A percentile compares a stretch with the other conserved stretches of the same genome.
Evolutionary conservation across 2,113 vertebrate genomes (phyloP).

Genomic region (Apus apus): DNA sequence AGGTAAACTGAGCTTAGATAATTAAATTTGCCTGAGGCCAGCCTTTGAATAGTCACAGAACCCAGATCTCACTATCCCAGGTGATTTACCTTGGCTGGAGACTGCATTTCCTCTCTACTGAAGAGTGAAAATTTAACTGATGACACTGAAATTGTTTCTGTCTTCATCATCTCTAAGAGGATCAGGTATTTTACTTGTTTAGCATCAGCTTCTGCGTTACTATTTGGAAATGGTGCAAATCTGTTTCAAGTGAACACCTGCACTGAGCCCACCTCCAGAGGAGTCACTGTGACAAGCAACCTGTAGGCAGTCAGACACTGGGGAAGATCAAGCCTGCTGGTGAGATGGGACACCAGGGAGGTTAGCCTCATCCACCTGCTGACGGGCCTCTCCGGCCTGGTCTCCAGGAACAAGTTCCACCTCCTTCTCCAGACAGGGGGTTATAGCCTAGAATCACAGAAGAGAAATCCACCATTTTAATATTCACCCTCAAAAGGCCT

Average conservation of each 20-base stretch:
- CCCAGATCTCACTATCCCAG: neutral
- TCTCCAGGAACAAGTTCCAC: conserved; percentile 88
- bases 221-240: neutral
- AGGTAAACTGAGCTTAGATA: neutral
- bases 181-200: neutral
- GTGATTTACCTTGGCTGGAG: neutral
- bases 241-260: neutral
- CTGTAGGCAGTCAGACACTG: conserved; percentile 62
- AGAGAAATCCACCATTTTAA: neutral
- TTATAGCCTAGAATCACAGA: conserved; percentile 84
- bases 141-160: neutral
- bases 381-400: conserved; percentile 90
- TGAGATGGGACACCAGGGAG: conserved; percentile 52
- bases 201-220: neutral
- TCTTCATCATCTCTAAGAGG: neutral
- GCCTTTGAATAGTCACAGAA: neutral
- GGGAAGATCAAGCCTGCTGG: conserved; percentile 42
- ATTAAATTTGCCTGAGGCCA: neutral
- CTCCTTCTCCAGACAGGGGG: conserved; percentile 88
- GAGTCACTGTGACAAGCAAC: conserved; percentile 65
- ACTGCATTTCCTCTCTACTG: fast-evolving
- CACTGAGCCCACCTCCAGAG: neutral
- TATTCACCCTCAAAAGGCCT: neutral
- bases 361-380: conserved; percentile 91
- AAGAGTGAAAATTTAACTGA: neutral